phyloP scores from a whole-genome alignment of 2,113 vertebrate species.

The Erpornis zantholeuca region DNA sequence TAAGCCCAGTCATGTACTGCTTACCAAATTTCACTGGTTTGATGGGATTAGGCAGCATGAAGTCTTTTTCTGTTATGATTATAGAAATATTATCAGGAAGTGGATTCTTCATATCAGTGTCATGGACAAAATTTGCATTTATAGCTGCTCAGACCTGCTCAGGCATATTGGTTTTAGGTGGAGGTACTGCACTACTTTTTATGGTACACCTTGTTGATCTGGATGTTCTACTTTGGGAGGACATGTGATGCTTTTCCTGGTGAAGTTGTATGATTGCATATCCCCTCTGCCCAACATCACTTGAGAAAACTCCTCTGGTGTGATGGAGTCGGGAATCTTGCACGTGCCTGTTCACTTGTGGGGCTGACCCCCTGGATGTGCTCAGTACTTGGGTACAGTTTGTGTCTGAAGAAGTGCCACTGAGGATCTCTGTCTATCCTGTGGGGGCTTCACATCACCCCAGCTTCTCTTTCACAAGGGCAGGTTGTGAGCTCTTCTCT shows the following conservation, averaged over 20 bases:
- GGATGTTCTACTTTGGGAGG: background rate
- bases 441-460: background rate
- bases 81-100: background rate
- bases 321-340: background rate
- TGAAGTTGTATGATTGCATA: background rate
- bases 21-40: background rate
- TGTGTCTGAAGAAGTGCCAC: background rate
- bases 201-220: background rate
- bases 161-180: background rate
- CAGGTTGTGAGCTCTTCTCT: background rate
- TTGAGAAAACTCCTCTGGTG: background rate
- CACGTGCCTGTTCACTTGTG: background rate
- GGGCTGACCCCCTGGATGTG: fast-evolving
- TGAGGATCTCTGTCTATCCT: background rate
- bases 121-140: background rate
- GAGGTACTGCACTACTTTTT: background rate
- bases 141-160: background rate
- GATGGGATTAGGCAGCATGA: background rate
- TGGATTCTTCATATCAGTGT: background rate
- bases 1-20: background rate
- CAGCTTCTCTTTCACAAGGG: background rate
- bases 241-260: background rate
- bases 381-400: background rate
- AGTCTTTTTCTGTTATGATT: background rate
- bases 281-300: background rate